Base-by-base conservation (phyloP, 92 coral and sea anemone genomes). In the Ricordea florida region DNA sequence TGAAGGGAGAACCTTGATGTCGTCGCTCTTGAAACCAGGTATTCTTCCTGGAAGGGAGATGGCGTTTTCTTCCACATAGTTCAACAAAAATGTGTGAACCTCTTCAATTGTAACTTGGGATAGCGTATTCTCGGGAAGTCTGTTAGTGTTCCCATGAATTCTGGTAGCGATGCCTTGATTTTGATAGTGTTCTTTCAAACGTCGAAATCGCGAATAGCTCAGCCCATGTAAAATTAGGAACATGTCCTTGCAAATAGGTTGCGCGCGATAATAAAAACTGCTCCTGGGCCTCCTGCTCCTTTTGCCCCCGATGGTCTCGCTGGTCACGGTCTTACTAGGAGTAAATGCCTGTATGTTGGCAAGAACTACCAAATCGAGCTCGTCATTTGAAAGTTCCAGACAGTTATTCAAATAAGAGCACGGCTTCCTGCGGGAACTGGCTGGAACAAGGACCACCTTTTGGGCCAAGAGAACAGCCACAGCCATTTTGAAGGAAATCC, bases 161-260 rank as follows among this genome's bases (percentile, higher is more conserved):
- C 82, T 61, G 6, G 75, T 79, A 30, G 15, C 56, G 16, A 82
- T 57, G 15, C 85, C 84, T n/a, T 78, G 10, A 18, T 22, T 44
- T 24, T 87, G 76, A 37, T 74, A 74, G 35, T 82, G 92, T 48
- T 72, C 85, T 35, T 72, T 87, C 47, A 87, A 85, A 62, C 82
- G 30, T 46, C 81, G 69, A 76, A 82, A 83, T 52, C 93, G 62
- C 21, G 85, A 59, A 13, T 61, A 57, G 49, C 85, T 87, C 56
- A 87, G 41, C 29, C 85, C 84, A 36, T 76, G 53, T 2, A 76
- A 55, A 45, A 63, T 74, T 5, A 62, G 51, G 32, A 78, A 66
- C 61, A 72, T 84, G 43, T 75, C 89, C 64, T 78, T 84, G 79
- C 83, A 70, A 25, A 78, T 77, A 13, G 66, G 27, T 16, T 44